Base-by-base conservation (phyloP, 2,888 invertebrate species). In the Spodoptera picta region DNA sequence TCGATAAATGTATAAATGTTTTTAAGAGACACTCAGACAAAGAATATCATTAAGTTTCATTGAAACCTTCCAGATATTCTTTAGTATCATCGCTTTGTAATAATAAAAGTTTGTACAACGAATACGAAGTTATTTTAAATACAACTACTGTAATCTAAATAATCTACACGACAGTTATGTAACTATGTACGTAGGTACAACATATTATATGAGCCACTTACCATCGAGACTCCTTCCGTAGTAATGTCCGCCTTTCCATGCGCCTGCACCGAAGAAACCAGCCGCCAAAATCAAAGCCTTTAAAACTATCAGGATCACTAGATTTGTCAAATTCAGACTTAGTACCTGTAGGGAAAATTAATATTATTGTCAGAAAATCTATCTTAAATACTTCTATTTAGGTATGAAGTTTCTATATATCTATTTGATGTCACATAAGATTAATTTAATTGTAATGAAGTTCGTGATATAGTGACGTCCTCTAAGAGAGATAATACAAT, bases 281-380 rank as follows among this genome's bases (percentile, higher is more conserved):
- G 97, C 97, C 0, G 97, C 97, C 79, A 98, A 96, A 68, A 98
- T 97, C 7, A 98, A 91, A 0, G 97, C 97, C 90, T 98, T 98
- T 66, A 98, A 92, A 41, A 98, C 95, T 54, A 98, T 95, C 60
- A 98, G 94, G 66, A 98, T 96, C 51, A 98, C 93, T 69, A 98
- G 90, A 87, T 98, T 98, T 0, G 98, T 97, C 62, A 98, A 90
- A 91, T 98, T 98, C 57, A 98, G 90, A 80, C 98, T 98, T 50
- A 98, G 91, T 3, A 97, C 96, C 96, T 96, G 90, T 1, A 87
- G 78, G 11, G 4, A 11, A 42, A 23, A 48, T 11, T 58, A 4
- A 0, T 6, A 2, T 4, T 11, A 23, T 3, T 44, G 11, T 12
- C 19, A 3, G 19, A 12, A 49, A 36, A 23, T 23, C 4, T 12